Conservation (phyloP, 2,888 invertebrate species). For the Abscondita cerata region DNA sequence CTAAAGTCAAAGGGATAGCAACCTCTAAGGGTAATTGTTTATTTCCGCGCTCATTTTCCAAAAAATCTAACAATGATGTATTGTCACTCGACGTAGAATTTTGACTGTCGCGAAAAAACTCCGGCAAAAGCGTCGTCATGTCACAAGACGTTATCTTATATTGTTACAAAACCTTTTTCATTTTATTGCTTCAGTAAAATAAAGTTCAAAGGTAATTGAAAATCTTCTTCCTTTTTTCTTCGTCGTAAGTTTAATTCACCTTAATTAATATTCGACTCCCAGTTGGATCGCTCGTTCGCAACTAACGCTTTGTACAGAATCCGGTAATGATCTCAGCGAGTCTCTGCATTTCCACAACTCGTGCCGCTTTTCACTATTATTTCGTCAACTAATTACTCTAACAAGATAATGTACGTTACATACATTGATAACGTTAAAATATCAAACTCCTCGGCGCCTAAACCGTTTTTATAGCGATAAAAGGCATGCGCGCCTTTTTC, state of each 20-base stretch:
- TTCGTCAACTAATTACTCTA: conserved; percentile 22
- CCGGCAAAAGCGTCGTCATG: too few relatives aligned
- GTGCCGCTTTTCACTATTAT: conserved; percentile 20
- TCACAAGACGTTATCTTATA: too few relatives aligned
- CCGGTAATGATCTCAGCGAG: conserved; percentile 32
- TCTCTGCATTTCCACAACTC: conserved; percentile 26
- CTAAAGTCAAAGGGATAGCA: conserved; percentile 66
- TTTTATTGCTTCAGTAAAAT: too few relatives aligned
- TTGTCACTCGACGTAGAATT: conserved; percentile 13
- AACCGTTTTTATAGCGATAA: too few relatives aligned
- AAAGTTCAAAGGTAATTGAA: background rate
- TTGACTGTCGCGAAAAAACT: background rate
- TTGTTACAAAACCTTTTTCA: too few relatives aligned
- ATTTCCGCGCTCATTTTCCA: conserved; percentile 47
- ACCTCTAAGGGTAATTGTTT: conserved; percentile 52
- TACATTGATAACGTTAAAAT: background rate
- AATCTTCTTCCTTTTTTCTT: background rate
- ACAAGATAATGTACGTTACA: conserved; percentile 11
- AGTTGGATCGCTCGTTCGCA: conserved; percentile 23
- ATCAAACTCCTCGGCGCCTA: too few relatives aligned
- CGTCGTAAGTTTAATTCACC: conserved; percentile 9
- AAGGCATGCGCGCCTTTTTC: too few relatives aligned
- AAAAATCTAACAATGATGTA: conserved; percentile 38
- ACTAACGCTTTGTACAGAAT: conserved; percentile 32
- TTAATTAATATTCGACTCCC: conserved; percentile 26